Conservation (phyloP, 2,113 vertebrate species). For the Neolamprologus brichardi region DNA sequence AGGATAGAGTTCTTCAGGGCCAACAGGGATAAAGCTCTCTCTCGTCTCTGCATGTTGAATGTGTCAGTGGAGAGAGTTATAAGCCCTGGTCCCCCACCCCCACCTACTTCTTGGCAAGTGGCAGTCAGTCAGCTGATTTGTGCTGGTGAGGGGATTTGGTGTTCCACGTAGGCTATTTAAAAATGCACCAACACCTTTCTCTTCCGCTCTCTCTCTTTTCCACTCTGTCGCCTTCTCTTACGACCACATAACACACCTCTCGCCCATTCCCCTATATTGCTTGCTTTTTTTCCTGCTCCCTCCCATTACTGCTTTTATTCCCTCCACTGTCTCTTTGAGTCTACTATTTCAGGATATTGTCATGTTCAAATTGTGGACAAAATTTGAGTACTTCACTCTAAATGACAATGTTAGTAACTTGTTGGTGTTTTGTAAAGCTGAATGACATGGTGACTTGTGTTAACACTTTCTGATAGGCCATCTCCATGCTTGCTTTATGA, state of each 20-base stretch:
- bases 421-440: neutral
- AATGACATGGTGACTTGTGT: neutral
- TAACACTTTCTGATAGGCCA: neutral
- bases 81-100: constrained; percentile 35
- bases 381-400: neutral
- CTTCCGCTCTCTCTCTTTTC: constrained; percentile 8
- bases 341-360: neutral
- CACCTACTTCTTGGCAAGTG: constrained; percentile 62
- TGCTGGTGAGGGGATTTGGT: constrained; percentile 70
- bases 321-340: neutral
- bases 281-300: neutral
- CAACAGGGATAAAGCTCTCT: constrained; percentile 45
- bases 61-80: constrained; percentile 61
- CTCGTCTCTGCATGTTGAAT: constrained; percentile 33
- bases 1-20: constrained; percentile 50
- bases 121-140: constrained; percentile 70
- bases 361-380: neutral
- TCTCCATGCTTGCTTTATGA: neutral
- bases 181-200: constrained; percentile 51
- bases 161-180: constrained; percentile 76
- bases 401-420: neutral
- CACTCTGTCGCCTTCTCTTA: constrained; percentile 4
- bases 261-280: constrained; percentile 20
- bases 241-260: neutral
- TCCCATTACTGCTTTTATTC: neutral